These are phyloP conservation scores for Salvelinus sp. DNA, from an alignment of 2,113 vertebrate genomes.

Conservation along the genomic window DNA sequence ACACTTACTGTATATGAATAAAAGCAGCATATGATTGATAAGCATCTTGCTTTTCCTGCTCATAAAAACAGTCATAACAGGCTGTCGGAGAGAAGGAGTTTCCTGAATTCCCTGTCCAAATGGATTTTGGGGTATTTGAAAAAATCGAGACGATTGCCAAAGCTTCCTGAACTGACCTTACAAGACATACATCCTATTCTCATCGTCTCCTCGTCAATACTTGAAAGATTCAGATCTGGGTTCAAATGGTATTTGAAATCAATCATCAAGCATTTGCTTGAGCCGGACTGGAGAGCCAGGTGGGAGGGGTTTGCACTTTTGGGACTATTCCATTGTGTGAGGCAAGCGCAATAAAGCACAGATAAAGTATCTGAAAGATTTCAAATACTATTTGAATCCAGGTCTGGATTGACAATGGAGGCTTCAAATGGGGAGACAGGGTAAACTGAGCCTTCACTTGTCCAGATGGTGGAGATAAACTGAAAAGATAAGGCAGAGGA, in stretches of 20 bases:
- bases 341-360: no score
- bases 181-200: background rate
- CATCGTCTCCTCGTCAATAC: background rate
- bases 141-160: background rate
- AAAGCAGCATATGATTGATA: background rate
- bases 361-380: no score
- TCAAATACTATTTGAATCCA: no score
- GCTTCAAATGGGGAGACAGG: background rate
- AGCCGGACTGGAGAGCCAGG: no score
- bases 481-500: background rate
- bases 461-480: constrained; percentile 2
- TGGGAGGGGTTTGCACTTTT: no score
- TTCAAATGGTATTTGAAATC: no score
- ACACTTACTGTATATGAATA: background rate
- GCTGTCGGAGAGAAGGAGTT: constrained; percentile 1
- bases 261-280: no score
- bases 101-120: constrained; percentile 5
- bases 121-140: background rate
- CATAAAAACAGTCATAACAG: constrained; percentile 26
- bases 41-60: constrained; percentile 25
- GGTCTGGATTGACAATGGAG: background rate
- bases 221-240: no score
- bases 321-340: no score
- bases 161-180: background rate
- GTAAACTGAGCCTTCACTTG: background rate